Evolutionary conservation across 1,140 invertebrate species (phyloP).

Genomic region (Drosophila equinoxialis): DNA sequence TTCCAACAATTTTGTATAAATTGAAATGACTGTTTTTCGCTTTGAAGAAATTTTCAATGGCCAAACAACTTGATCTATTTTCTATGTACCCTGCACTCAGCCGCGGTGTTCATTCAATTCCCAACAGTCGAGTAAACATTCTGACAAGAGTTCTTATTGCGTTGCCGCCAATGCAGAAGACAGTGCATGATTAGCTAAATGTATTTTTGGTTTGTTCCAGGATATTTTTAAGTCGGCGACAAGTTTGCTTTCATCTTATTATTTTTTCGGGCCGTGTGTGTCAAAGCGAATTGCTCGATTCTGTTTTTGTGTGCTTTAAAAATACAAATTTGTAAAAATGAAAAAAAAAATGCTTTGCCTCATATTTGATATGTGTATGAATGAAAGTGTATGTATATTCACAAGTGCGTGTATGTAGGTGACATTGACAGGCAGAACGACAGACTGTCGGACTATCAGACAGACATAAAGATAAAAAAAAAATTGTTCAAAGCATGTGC

Average conservation of each 20-base stretch:
- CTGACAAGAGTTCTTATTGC: too few relatives aligned
- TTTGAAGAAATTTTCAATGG: not conserved
- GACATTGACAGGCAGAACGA: not conserved
- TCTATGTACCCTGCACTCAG: not conserved
- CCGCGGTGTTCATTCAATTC: too few relatives aligned
- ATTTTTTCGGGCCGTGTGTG: not conserved
- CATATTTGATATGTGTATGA: too few relatives aligned
- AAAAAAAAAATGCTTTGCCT: not conserved
- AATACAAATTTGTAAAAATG: not conserved
- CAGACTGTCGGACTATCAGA: not conserved
- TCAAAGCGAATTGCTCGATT: conserved; percentile 8
- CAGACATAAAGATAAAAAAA: conserved; percentile 15
- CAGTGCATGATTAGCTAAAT: too few relatives aligned
- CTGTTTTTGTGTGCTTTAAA: conserved; percentile 4
- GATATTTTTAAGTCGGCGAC: too few relatives aligned
- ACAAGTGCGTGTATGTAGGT: not conserved
- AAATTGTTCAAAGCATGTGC: conserved; percentile 38
- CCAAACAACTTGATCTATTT: not conserved
- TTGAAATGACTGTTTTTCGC: not conserved
- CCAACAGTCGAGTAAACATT: too few relatives aligned
- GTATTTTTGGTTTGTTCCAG: too few relatives aligned
- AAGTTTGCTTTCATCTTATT: too few relatives aligned
- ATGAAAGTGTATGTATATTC: not conserved
- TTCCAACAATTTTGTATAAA: not conserved
- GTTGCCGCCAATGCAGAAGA: too few relatives aligned